These are phyloP conservation scores for Allobates femoralis DNA, from an alignment of 2,797 vertebrate genomes.

Conservation along the genomic window DNA sequence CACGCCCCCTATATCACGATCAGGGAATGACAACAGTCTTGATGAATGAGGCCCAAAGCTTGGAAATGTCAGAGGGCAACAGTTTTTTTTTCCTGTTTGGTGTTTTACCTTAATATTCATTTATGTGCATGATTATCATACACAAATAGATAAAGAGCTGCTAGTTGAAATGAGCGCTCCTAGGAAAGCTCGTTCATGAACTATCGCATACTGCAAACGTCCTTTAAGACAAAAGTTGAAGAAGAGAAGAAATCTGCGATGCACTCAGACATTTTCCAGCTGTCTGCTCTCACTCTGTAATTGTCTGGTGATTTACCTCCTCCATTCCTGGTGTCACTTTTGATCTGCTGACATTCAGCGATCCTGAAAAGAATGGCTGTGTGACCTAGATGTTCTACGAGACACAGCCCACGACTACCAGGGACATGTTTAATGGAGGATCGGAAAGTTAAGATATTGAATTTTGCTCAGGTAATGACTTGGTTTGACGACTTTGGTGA, in stretches of 20 bases:
- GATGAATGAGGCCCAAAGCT: too few species aligned
- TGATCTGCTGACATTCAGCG: constrained; percentile 31
- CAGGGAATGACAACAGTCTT: too few species aligned
- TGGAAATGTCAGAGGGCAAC: too few species aligned
- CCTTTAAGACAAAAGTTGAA: not conserved
- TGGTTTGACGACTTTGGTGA: constrained; percentile 20
- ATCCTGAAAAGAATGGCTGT: constrained; percentile 1
- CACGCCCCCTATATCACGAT: too few species aligned
- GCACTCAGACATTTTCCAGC: constrained; percentile 1
- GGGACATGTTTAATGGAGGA: constrained; percentile 26
- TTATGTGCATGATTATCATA: too few species aligned
- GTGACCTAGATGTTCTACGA: constrained; percentile 27
- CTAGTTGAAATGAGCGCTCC: too few species aligned
- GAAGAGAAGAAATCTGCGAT: not conserved
- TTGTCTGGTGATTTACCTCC: constrained; percentile 32
- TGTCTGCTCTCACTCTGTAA: constrained; percentile 31
- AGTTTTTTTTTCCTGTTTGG: too few species aligned
- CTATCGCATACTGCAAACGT: too few species aligned
- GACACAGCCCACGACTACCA: constrained; percentile 6
- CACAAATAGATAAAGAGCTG: too few species aligned
- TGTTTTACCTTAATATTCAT: too few species aligned
- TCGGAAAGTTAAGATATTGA: constrained; percentile 13
- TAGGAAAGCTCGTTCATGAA: too few species aligned
- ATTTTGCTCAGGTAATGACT: constrained; percentile 15
- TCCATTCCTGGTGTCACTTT: constrained; percentile 30